Evolutionary conservation across 2,797 vertebrate genomes (phyloP).

Genomic region (Poeciliopsis presidionis): DNA sequence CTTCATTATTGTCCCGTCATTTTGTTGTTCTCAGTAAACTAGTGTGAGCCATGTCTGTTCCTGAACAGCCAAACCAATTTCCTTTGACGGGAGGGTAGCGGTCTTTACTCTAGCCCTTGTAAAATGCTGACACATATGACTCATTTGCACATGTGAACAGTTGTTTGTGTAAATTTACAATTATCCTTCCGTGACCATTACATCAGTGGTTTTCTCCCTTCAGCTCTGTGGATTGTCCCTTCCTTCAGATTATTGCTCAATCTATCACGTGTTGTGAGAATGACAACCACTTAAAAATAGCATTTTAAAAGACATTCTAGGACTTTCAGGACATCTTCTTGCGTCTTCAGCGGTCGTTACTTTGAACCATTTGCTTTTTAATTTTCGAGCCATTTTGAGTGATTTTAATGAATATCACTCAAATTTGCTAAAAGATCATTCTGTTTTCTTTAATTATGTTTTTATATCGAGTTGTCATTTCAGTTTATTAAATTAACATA

Average conservation of each 20-base stretch:
- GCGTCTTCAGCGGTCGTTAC: not conserved
- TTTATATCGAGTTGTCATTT: not conserved
- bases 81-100: not conserved
- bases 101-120: not conserved
- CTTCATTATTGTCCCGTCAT: not conserved
- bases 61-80: not conserved
- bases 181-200: not conserved
- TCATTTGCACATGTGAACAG: not conserved
- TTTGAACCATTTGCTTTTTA: not conserved
- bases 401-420: not conserved
- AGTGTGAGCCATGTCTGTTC: not conserved
- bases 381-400: not conserved
- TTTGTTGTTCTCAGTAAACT: not conserved
- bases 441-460: not conserved
- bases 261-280: not conserved
- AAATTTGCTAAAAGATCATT: not conserved
- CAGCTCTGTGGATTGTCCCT: not conserved
- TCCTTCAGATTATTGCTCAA: not conserved
- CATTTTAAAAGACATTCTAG: not conserved
- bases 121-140: not conserved
- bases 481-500: not conserved
- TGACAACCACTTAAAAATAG: not conserved
- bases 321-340: not conserved
- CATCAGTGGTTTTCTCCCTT: not conserved
- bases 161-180: not conserved